Evolutionary conservation across 2,113 vertebrate genomes (phyloP).

Genomic region (Struthio camelus): DNA sequence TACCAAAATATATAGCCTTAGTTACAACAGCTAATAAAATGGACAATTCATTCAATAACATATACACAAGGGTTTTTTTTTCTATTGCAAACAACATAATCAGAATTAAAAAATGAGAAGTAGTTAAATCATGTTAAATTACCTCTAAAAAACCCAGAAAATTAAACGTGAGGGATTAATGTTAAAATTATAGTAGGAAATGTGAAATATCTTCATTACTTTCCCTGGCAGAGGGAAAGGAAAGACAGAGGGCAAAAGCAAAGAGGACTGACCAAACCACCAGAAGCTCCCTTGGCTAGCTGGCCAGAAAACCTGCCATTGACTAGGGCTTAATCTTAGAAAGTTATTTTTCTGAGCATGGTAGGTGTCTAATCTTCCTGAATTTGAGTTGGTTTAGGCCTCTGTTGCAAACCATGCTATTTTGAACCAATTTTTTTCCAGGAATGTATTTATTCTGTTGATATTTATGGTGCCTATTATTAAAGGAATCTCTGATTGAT

Average conservation of each 20-base stretch:
- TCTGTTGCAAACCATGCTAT: not conserved
- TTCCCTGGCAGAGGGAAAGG: not conserved
- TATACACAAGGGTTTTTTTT: not conserved
- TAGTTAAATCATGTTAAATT: not conserved
- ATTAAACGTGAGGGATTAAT: too few species aligned
- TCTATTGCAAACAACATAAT: not conserved
- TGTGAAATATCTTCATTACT: not conserved
- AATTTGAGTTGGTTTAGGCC: not conserved
- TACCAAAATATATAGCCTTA: not conserved
- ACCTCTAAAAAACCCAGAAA: too few species aligned
- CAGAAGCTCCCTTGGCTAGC: not conserved
- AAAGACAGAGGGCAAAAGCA: not conserved
- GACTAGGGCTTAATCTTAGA: not conserved
- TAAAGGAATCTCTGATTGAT: not conserved
- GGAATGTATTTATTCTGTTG: not conserved
- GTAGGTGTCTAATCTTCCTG: not conserved
- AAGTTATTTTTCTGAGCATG: not conserved
- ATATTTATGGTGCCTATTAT: not conserved
- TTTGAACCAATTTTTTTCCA: not conserved
- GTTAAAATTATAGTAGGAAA: not conserved
- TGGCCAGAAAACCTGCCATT: not conserved
- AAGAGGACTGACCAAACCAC: not conserved
- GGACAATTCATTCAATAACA: not conserved
- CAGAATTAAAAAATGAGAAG: not conserved
- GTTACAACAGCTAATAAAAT: not conserved